These are phyloP conservation scores for Cylas formicarius DNA, from an alignment of 1,140 invertebrate genomes.

Conservation along the genomic window DNA sequence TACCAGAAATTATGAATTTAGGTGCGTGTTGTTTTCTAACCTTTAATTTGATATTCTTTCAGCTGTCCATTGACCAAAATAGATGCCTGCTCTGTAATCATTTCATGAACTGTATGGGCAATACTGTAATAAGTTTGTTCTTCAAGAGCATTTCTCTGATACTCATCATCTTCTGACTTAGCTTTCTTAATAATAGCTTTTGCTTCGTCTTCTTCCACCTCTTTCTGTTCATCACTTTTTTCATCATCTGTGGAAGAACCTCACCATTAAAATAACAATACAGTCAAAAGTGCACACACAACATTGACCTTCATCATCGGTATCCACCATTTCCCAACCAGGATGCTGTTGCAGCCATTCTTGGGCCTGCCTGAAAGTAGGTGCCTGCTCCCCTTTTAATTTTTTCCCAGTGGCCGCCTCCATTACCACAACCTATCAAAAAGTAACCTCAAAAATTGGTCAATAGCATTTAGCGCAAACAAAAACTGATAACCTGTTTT, in stretches of 20 bases:
- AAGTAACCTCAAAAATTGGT: constrained; percentile 42
- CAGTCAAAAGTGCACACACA: constrained; percentile 43
- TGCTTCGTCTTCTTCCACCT: constrained; percentile 53
- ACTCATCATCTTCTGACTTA: constrained; percentile 92
- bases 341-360: constrained; percentile 75
- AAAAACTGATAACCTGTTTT: too few relatives aligned
- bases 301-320: constrained; percentile 60
- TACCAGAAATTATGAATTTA: too few relatives aligned
- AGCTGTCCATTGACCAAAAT: constrained; percentile 90
- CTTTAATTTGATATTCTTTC: constrained; percentile 95
- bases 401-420: constrained; percentile 79
- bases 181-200: constrained; percentile 71
- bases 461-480: neutral
- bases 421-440: constrained; percentile 56
- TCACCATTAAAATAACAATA: neutral
- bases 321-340: constrained; percentile 79
- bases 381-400: constrained; percentile 87
- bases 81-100: constrained; percentile 85
- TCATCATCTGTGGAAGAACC: constrained; percentile 19
- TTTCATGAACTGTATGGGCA: constrained; percentile 90
- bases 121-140: constrained; percentile 87
- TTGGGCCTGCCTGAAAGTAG: constrained; percentile 79
- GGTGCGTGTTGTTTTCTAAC: too few relatives aligned
- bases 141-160: constrained; percentile 64
- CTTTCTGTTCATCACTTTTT: constrained; percentile 47